Conservation (phyloP, 2,113 vertebrate genomes). For the Polypterus bichir region DNA sequence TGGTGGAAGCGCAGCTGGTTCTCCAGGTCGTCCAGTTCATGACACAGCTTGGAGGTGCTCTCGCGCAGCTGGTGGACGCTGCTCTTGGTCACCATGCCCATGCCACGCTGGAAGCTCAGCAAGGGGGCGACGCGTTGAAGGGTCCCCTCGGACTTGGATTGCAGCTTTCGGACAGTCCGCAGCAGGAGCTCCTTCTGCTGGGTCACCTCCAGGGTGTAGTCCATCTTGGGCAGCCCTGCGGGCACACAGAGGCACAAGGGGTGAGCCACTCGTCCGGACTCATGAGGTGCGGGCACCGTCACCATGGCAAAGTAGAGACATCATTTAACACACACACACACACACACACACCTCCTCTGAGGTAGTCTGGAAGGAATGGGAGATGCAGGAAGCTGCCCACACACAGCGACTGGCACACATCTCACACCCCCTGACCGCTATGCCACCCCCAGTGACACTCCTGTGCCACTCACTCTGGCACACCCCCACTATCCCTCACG, state of each 20-base stretch:
- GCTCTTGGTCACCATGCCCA: constrained; percentile 34
- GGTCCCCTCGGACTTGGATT: constrained; percentile 24
- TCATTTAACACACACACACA: neutral
- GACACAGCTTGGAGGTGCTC: constrained; percentile 26
- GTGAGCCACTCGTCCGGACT: no score
- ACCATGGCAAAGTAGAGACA: no score
- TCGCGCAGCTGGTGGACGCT: constrained; percentile 36
- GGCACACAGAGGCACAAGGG: no score
- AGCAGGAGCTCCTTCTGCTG: constrained; percentile 41
- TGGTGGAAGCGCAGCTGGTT: constrained; percentile 25
- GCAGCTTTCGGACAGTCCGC: constrained; percentile 35
- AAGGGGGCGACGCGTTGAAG: constrained; percentile 22
- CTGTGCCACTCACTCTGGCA: no score
- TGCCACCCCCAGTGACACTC: no score
- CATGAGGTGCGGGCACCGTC: no score
- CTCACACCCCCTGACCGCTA: no score
- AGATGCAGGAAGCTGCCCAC: no score
- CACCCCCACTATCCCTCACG: neutral
- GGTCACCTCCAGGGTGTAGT: constrained; percentile 24
- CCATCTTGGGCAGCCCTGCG: constrained; percentile 24
- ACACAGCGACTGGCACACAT: no score
- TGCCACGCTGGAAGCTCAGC: constrained; percentile 23
- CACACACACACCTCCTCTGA: neutral
- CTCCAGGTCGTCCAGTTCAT: constrained; percentile 31
- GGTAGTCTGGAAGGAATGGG: neutral